These are phyloP conservation scores for Microcebus tavaratra DNA, from an alignment of 2,113 vertebrate species.

Conservation along the genomic window DNA sequence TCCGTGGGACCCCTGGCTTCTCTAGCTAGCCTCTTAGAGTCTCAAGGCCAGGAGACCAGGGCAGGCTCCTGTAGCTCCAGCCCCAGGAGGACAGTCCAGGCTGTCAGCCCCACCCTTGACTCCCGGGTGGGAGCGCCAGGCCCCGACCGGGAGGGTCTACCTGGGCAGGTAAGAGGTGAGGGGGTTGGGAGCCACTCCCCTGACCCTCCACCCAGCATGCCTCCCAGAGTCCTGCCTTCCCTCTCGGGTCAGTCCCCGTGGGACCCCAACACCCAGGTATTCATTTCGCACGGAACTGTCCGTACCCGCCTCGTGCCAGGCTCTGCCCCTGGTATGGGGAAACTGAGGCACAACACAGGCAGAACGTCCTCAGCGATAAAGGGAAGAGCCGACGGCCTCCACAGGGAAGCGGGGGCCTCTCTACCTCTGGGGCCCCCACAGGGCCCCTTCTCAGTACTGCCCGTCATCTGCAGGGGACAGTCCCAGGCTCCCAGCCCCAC, in stretches of 20 bases:
- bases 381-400: accelerated
- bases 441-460: background rate
- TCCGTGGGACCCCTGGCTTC: accelerated
- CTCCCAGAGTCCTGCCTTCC: background rate
- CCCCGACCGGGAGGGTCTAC: background rate
- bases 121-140: background rate
- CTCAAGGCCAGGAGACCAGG: background rate
- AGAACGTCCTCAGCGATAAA: background rate
- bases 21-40: no score
- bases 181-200: background rate
- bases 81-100: background rate
- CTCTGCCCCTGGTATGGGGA: background rate
- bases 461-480: no score
- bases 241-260: background rate
- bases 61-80: background rate
- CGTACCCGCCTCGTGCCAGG: background rate
- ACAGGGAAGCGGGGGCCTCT: background rate
- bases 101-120: background rate
- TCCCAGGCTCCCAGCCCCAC: background rate
- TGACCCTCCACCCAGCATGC: background rate
- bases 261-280: no score
- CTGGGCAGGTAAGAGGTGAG: no score
- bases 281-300: accelerated
- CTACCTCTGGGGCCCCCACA: background rate
- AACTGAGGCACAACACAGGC: accelerated